Evolutionary conservation across 2,888 invertebrate genomes (phyloP).

Genomic region (Cheilosia scutellata): DNA sequence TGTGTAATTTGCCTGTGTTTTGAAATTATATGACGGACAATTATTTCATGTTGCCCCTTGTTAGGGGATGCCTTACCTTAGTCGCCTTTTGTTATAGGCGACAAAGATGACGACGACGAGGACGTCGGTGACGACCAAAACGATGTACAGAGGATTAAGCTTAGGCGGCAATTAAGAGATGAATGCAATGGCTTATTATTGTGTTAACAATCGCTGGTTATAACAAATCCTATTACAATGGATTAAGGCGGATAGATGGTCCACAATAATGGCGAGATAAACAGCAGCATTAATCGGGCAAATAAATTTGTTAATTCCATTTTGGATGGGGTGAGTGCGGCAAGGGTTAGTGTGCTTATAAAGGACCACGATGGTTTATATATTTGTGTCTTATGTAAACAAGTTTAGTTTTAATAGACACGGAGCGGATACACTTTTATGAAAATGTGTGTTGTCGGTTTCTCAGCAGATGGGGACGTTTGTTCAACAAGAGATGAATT

Average conservation of each 20-base stretch:
- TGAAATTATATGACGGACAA: conserved; percentile 25
- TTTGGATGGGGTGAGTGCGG: background rate
- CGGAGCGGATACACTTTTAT: no score
- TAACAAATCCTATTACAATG: conserved; percentile 6
- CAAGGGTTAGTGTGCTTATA: conserved; percentile 21
- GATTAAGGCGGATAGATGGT: conserved; percentile 1
- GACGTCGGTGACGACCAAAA: background rate
- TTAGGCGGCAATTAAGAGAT: conserved; percentile 21
- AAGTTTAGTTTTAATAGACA: background rate
- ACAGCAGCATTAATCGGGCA: conserved; percentile 1
- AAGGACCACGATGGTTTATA: background rate
- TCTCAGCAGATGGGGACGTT: no score
- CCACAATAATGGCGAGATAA: conserved; percentile 4
- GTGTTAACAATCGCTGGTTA: conserved; percentile 12
- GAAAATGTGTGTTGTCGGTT: no score
- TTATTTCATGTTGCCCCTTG: conserved; percentile 26
- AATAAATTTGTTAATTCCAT: conserved; percentile 9
- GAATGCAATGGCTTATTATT: conserved; percentile 14
- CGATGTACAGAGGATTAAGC: conserved; percentile 16
- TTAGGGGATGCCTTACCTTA: conserved; percentile 22
- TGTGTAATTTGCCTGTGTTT: conserved; percentile 20
- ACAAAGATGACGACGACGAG: no score
- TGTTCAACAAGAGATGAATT: no score
- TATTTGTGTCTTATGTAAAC: background rate
- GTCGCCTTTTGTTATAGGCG: background rate